These are phyloP conservation scores for Chrysemys picta DNA, from an alignment of 2,113 vertebrate species.

Conservation along the genomic window DNA sequence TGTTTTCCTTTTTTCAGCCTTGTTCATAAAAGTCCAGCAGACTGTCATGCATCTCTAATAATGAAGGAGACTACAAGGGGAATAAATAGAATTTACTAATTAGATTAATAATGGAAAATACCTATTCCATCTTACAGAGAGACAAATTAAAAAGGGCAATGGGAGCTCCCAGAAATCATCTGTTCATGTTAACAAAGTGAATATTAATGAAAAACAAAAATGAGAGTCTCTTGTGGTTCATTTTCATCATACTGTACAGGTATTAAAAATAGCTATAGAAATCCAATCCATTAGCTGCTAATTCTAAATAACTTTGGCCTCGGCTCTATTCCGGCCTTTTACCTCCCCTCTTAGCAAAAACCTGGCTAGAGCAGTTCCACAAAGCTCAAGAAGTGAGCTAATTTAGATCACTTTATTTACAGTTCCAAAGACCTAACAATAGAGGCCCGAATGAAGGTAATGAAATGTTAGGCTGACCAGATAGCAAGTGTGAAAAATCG, in stretches of 20 bases:
- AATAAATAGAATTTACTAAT: conserved; percentile 47
- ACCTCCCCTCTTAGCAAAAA: conserved; percentile 15
- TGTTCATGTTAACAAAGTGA: conserved; percentile 73
- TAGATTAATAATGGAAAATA: conserved; percentile 57
- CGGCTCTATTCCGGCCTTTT: conserved; percentile 35
- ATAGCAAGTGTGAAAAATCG: too few species aligned
- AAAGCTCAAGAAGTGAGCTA: neutral
- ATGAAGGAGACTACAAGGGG: conserved; percentile 35
- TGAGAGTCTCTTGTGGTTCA: conserved; percentile 75
- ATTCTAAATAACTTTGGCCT: conserved; percentile 70
- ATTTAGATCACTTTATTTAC: neutral
- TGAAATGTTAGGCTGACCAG: neutral
- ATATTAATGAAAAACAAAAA: conserved; percentile 79
- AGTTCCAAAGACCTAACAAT: neutral
- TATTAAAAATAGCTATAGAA: conserved; percentile 75
- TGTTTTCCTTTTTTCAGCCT: neutral
- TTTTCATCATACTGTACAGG: conserved; percentile 67
- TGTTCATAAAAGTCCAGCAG: conserved; percentile 12
- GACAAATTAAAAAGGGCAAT: conserved; percentile 70
- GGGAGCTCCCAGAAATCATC: conserved; percentile 73
- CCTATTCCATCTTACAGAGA: conserved; percentile 31
- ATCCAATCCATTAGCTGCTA: conserved; percentile 68
- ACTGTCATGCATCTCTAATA: conserved; percentile 16
- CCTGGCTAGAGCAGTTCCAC: neutral
- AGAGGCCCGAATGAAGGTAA: neutral